These are phyloP conservation scores for Formica aserva DNA, from an alignment of 2,888 invertebrate genomes.

Conservation along the genomic window DNA sequence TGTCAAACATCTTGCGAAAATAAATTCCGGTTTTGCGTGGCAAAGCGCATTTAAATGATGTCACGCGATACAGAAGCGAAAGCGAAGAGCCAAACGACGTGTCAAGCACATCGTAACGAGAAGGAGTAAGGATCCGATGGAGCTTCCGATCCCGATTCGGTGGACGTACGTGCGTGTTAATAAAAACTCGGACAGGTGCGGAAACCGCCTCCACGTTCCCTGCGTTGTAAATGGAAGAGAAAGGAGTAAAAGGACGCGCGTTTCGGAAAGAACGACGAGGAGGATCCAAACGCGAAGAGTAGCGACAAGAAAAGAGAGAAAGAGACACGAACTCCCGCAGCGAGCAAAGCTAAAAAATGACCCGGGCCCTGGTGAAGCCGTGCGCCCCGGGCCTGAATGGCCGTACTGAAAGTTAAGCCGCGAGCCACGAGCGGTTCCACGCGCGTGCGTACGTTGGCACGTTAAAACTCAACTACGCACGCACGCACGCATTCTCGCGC, in stretches of 20 bases:
- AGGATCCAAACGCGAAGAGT: conserved; percentile 14
- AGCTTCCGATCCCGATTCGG: conserved; percentile 49
- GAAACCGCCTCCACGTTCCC: conserved; percentile 58
- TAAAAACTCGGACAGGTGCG: conserved; percentile 74
- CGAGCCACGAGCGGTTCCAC: conserved; percentile 65
- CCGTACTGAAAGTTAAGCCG: conserved; percentile 69
- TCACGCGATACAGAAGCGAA: conserved; percentile 35
- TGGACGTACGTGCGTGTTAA: conserved; percentile 45
- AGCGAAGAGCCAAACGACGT: neutral
- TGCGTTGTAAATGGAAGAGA: conserved; percentile 35
- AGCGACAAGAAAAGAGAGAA: conserved; percentile 23
- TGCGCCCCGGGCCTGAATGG: conserved; percentile 62
- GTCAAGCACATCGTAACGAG: conserved; percentile 23
- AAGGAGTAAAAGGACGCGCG: neutral
- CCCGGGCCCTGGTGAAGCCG: conserved; percentile 49
- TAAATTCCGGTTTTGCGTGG: neutral
- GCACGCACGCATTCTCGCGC: conserved; percentile 21
- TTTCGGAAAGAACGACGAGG: neutral
- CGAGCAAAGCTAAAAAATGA: conserved; percentile 79
- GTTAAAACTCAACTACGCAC: conserved; percentile 51
- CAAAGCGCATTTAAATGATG: conserved; percentile 12
- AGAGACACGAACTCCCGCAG: conserved; percentile 74
- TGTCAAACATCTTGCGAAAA: neutral
- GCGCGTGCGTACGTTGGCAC: conserved; percentile 61
- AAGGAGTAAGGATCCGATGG: conserved; percentile 6